A percentile compares a stretch with the other conserved stretches of the same genome.
These are phyloP conservation scores for Azemiops feae DNA, from an alignment of 2,113 vertebrate genomes.

Conservation along the genomic window DNA sequence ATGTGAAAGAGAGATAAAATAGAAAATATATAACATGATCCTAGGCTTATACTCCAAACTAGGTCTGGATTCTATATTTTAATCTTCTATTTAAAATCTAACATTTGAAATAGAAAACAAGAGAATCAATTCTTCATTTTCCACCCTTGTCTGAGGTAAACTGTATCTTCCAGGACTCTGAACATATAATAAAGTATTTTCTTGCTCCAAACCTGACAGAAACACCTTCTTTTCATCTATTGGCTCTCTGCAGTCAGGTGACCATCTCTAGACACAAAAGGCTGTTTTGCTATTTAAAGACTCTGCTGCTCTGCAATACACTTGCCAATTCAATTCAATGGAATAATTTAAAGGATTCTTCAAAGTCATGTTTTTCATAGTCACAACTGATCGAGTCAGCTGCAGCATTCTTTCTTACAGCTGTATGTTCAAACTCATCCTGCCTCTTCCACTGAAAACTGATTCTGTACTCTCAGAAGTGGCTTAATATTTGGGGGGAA, in stretches of 20 bases:
- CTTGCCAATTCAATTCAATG: not conserved
- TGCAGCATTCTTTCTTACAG: not conserved
- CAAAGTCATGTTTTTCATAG: not conserved
- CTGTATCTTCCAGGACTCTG: not conserved
- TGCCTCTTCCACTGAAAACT: not conserved
- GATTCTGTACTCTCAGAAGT: not conserved
- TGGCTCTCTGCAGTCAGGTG: not conserved
- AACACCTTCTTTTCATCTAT: not conserved
- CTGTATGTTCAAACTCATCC: not conserved
- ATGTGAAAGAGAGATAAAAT: not conserved
- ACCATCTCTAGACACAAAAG: not conserved
- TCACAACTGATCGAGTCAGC: not conserved
- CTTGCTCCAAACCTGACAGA: not conserved
- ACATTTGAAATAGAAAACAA: not conserved
- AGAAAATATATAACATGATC: not conserved
- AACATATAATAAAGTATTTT: not conserved
- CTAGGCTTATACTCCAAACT: not conserved
- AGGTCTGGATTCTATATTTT: not conserved
- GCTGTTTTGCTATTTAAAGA: not conserved
- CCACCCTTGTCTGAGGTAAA: not conserved
- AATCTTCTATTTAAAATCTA: not conserved
- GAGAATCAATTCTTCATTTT: not conserved
- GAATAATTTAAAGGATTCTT: not conserved
- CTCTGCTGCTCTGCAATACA: not conserved
- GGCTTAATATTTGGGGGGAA: not conserved